Conservation (phyloP, 1,140 invertebrate genomes). For the Oreohelix idahoensis region DNA sequence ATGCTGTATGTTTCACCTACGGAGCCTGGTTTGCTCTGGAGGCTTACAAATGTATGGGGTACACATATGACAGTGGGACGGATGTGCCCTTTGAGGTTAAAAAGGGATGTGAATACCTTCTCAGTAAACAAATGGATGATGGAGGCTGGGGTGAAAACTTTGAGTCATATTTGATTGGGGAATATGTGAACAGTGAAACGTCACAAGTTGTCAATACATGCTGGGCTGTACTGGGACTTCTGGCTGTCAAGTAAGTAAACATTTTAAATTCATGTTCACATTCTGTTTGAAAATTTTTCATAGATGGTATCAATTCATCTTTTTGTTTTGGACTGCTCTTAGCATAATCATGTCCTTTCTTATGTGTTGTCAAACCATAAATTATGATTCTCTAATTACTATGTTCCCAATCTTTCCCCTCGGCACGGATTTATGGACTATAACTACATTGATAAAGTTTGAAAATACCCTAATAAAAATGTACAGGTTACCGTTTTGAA, state of each 20-base stretch:
- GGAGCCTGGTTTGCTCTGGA: conserved; percentile 67
- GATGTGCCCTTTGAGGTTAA: conserved; percentile 44
- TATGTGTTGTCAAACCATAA: too few species aligned
- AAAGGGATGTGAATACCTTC: conserved; percentile 56
- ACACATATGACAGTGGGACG: conserved; percentile 44
- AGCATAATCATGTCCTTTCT: too few species aligned
- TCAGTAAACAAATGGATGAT: conserved; percentile 57
- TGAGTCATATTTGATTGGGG: conserved; percentile 60
- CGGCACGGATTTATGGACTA: too few species aligned
- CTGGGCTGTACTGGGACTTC: conserved; percentile 63
- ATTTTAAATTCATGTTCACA: background rate
- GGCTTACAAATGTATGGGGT: conserved; percentile 58
- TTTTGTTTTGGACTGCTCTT: too few species aligned
- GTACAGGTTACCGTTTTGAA: too few species aligned
- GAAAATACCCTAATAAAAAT: too few species aligned
- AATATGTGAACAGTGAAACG: conserved; percentile 54
- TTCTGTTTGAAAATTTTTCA: too few species aligned
- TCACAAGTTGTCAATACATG: conserved; percentile 66
- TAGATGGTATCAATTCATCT: too few species aligned
- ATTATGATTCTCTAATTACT: too few species aligned
- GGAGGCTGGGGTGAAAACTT: conserved; percentile 69
- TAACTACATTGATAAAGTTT: too few species aligned
- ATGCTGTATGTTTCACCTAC: conserved; percentile 69
- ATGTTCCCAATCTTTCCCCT: too few species aligned
- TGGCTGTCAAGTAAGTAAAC: conserved; percentile 59